Evolutionary conservation across 92 coral and sea anemone genomes (phyloP), one percentile per base, ranked within the genome.

Genomic region (Palythoa caribaeorum): DNA sequence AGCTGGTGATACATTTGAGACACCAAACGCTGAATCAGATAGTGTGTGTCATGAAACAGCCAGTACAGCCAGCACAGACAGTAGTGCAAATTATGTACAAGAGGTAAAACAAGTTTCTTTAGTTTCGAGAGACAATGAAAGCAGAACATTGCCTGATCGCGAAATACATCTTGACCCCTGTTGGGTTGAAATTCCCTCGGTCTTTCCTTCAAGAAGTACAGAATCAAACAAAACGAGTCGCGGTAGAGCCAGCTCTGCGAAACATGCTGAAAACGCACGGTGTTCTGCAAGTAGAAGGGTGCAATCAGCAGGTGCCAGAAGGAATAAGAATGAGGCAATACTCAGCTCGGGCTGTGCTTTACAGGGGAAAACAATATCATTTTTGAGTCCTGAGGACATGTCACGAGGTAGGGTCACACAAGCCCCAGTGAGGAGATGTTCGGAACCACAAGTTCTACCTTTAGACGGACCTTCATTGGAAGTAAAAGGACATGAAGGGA

Each of bases 161-260:
- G 83, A 65, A 37, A 74, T 65, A 57, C 21, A 63, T 38, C 54
- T 71, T 62, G 98, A 95, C 11, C 81, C 92, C 4, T 73, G 88
- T 36, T 95, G 96, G 98, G 93, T 95, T 19, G 98, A 93, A 75
- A 90, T 93, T 7, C 94, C 96, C 77, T 87, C 80, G 21, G 74
- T 83, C 15, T 53, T 90, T 6, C 77, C 89, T 19, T 51, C 62
- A 16, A 51, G 78, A 77, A 74, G 78, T 48, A 66, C 87, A 19
- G 84, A 72, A 39, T 54, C 87, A 19, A 19, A 36, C 2, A 57
- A 69, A 47, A 51, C 37, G 9, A 36, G 59, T 9, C 76, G 28
- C 20, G 5, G 16, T 5, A 81, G 60, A 66, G n/a, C 8, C 76
- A 81, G 35, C 62, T 85, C 92, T 39, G 85, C 92, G 37, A 83